Evolutionary conservation across 2,113 vertebrate species (phyloP).

Genomic region (Alosa alosa): DNA sequence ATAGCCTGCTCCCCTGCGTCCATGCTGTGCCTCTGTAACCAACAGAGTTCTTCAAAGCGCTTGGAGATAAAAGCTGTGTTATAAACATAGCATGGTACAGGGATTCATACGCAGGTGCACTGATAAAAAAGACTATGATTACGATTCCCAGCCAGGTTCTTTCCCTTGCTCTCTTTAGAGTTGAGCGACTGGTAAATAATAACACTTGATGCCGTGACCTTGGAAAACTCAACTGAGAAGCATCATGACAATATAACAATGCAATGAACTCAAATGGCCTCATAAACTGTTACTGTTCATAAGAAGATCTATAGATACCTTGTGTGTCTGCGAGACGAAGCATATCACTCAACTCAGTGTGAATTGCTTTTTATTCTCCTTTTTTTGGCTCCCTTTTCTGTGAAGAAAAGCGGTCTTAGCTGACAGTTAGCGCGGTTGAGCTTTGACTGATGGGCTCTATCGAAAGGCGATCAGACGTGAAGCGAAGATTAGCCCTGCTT

Average conservation of each 20-base stretch:
- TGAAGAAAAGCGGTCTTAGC: not conserved
- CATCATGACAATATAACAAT: not conserved
- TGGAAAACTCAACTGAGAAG: not conserved
- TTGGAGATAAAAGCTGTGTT: not conserved
- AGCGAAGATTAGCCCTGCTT: not conserved
- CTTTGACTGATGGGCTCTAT: not conserved
- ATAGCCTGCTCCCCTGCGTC: not conserved
- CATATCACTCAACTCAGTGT: not conserved
- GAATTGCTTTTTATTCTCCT: not conserved
- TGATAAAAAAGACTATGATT: not conserved
- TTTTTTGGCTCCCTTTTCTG: not conserved
- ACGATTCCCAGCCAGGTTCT: not conserved
- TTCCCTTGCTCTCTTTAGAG: not conserved
- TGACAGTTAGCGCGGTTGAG: conserved; percentile 13
- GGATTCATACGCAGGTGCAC: not conserved
- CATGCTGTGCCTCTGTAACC: conserved; percentile 11
- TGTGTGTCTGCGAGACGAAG: not conserved
- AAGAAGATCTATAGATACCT: not conserved
- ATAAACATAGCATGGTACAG: not conserved
- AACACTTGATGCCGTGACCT: not conserved
- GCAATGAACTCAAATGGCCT: not conserved
- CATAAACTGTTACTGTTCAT: not conserved
- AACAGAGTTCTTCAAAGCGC: not conserved
- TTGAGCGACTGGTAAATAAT: not conserved
- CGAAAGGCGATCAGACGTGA: not conserved